These are phyloP conservation scores for Seira ritae DNA, from an alignment of 2,888 invertebrate species.

Conservation along the genomic window DNA sequence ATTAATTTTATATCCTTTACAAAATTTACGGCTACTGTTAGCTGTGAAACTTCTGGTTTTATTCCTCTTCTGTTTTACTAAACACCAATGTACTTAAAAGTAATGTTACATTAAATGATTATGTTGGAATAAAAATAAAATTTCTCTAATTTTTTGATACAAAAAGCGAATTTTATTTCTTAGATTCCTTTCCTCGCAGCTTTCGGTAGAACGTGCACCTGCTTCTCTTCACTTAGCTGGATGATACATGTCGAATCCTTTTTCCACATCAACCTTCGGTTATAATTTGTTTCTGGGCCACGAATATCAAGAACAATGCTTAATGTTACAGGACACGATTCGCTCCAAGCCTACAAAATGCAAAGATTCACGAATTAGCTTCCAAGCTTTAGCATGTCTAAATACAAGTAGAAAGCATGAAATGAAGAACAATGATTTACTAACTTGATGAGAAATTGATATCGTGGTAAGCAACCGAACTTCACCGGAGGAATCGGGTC, in stretches of 20 bases:
- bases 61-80: not conserved
- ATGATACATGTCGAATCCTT: conserved; percentile 80
- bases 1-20: no score
- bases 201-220: conserved; percentile 91
- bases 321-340: conserved; percentile 92
- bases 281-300: conserved; percentile 71
- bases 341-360: conserved; percentile 82
- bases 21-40: not conserved
- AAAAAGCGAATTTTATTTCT: conserved; percentile 18
- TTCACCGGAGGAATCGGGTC: conserved; percentile 76
- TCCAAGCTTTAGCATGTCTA: not conserved
- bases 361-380: not conserved
- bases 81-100: not conserved
- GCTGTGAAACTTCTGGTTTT: not conserved
- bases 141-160: conserved; percentile 22
- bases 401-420: no score
- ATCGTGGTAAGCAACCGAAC: conserved; percentile 88
- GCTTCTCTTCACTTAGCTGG: conserved; percentile 90
- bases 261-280: conserved; percentile 72
- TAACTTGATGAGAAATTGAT: conserved; percentile 90
- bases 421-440: no score
- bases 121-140: conserved; percentile 22
- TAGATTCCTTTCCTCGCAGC: conserved; percentile 87
- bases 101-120: not conserved
- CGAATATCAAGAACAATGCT: conserved; percentile 86